Percentiles rank a stretch among this genome's conserved stretches.
Conservation (phyloP, 2,888 invertebrate species). For the Clunio marinus region DNA sequence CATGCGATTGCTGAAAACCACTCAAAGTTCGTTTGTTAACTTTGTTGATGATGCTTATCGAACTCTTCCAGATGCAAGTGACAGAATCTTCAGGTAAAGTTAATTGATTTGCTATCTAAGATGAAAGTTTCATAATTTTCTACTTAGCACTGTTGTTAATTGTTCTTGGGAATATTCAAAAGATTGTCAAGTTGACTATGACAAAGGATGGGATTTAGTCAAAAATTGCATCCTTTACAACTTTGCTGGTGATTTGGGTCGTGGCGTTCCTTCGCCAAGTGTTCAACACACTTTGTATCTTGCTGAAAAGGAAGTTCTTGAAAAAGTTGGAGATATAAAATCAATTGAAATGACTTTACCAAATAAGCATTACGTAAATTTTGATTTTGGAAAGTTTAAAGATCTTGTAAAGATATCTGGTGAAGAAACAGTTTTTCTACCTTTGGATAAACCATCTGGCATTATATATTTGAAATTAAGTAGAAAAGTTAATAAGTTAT, state of each 20-base stretch:
- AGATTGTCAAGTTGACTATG: constrained; percentile 62
- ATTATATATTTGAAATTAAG: constrained; percentile 69
- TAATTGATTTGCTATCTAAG: no score
- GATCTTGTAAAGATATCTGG: constrained; percentile 59
- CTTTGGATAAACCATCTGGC: constrained; percentile 74
- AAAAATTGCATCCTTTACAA: constrained; percentile 67
- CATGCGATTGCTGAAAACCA: constrained; percentile 71
- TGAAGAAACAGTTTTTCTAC: constrained; percentile 65
- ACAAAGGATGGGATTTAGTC: constrained; percentile 65
- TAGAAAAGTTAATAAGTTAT: constrained; percentile 51
- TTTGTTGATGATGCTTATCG: constrained; percentile 76
- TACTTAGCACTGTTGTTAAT: constrained; percentile 64
- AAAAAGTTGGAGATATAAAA: constrained; percentile 64
- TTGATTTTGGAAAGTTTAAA: constrained; percentile 71
- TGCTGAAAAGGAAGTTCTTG: constrained; percentile 63
- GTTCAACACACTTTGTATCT: constrained; percentile 75
- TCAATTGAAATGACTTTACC: constrained; percentile 74
- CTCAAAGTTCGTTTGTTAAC: constrained; percentile 74
- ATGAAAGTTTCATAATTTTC: no score
- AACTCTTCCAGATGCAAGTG: constrained; percentile 68
- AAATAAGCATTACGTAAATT: constrained; percentile 73
- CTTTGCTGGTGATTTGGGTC: constrained; percentile 70
- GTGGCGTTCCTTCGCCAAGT: constrained; percentile 70
- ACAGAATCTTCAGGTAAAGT: constrained; percentile 63
- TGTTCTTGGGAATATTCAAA: constrained; percentile 70